phyloP scores from a whole-genome alignment of 2,113 vertebrate species.

The Alaudala cheleensis region DNA sequence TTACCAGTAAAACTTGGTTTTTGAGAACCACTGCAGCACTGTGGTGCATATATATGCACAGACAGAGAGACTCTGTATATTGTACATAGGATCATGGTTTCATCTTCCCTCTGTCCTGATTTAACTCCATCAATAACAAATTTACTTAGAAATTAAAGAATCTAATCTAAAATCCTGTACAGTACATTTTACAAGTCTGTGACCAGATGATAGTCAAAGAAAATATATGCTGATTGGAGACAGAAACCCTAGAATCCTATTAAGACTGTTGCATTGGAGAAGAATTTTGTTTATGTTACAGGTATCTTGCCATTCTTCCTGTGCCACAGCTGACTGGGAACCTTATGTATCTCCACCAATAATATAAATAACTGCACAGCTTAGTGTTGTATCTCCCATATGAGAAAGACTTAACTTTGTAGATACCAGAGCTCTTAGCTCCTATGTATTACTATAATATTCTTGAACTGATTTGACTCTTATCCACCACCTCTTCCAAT shows the following conservation, averaged over 20 bases:
- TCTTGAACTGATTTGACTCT: neutral
- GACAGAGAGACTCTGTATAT: slow-evolving; percentile 1
- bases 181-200: neutral
- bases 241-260: neutral
- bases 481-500: neutral
- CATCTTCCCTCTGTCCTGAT: neutral
- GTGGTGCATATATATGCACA: neutral
- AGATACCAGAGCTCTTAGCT: neutral
- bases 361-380: neutral
- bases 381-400: neutral
- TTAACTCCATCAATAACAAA: neutral
- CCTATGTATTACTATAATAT: neutral
- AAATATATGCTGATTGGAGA: neutral
- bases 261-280: neutral
- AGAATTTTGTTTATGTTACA: neutral
- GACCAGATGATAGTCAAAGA: neutral
- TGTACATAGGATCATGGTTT: neutral
- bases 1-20: slow-evolving; percentile 4
- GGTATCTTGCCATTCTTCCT: neutral
- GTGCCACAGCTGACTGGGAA: neutral
- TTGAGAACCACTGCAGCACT: neutral
- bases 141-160: neutral
- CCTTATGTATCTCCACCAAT: neutral
- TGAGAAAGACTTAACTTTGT: neutral
- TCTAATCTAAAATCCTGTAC: neutral